Conservation (phyloP, 2,113 vertebrate species). For the Neopipo cinnamomea region DNA sequence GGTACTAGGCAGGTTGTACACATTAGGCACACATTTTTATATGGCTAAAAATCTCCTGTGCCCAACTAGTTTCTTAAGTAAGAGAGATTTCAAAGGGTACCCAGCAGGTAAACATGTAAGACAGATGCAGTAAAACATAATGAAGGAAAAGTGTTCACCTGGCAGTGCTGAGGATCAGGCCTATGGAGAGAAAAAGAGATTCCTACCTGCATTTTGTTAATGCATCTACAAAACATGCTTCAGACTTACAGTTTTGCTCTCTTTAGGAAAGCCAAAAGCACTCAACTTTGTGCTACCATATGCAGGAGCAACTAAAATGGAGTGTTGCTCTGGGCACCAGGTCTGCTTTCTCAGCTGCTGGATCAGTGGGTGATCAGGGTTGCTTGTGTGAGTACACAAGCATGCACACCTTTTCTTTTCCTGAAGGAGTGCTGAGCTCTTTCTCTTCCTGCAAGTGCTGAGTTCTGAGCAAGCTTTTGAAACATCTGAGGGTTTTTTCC, state of each 20-base stretch:
- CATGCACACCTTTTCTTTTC: background rate
- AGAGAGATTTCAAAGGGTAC: background rate
- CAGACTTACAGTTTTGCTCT: background rate
- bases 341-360: background rate
- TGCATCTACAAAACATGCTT: background rate
- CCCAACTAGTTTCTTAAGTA: background rate
- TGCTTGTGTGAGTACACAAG: fast-evolving
- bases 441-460: background rate
- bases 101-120: fast-evolving
- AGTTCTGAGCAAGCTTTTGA: background rate
- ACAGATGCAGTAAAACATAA: background rate
- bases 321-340: background rate
- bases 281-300: background rate
- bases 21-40: background rate
- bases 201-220: background rate
- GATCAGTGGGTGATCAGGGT: fast-evolving
- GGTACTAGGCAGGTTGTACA: background rate
- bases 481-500: fast-evolving
- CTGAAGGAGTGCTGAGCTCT: background rate
- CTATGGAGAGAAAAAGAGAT: background rate
- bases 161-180: background rate
- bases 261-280: background rate
- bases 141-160: background rate
- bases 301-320: fast-evolving
- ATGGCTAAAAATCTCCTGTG: background rate